Percentiles rank a stretch among this genome's conserved stretches.
phyloP scores from a whole-genome alignment of 2,113 vertebrate species.

The Jaculus jaculus region DNA sequence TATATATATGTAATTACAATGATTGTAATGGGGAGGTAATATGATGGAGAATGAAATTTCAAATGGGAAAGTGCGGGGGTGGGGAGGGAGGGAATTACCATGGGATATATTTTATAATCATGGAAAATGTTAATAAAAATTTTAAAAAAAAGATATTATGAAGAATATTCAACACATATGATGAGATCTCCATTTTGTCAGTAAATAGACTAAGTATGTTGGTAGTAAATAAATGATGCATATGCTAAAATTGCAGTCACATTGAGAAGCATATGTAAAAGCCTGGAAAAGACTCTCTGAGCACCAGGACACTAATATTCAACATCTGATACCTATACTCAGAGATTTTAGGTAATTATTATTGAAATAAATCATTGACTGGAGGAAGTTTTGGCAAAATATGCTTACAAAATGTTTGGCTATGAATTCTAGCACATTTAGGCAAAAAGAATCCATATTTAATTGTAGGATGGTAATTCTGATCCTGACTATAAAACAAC shows the following conservation, averaged over 20 bases:
- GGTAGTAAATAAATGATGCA: constrained; percentile 48
- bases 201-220: not conserved
- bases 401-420: constrained; percentile 36
- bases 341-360: constrained; percentile 26
- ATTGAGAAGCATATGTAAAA: constrained; percentile 64
- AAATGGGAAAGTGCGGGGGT: too few relatives aligned
- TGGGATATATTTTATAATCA: too few relatives aligned
- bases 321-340: constrained; percentile 59
- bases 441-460: not conserved
- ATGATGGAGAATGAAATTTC: too few relatives aligned
- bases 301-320: constrained; percentile 56
- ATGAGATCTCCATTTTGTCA: not conserved
- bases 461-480: constrained; percentile 9
- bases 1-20: too few relatives aligned
- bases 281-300: constrained; percentile 47
- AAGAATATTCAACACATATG: constrained; percentile 10
- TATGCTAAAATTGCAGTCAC: constrained; percentile 41
- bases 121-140: too few relatives aligned
- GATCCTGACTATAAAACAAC: not conserved
- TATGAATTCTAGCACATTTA: constrained; percentile 26
- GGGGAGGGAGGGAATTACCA: too few relatives aligned
- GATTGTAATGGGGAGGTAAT: too few relatives aligned
- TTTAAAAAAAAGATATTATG: not conserved
- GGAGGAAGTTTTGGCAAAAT: constrained; percentile 26
- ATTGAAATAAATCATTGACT: constrained; percentile 50